These are phyloP conservation scores for Orius insidiosus DNA, from an alignment of 1,140 invertebrate genomes.

Conservation along the genomic window DNA sequence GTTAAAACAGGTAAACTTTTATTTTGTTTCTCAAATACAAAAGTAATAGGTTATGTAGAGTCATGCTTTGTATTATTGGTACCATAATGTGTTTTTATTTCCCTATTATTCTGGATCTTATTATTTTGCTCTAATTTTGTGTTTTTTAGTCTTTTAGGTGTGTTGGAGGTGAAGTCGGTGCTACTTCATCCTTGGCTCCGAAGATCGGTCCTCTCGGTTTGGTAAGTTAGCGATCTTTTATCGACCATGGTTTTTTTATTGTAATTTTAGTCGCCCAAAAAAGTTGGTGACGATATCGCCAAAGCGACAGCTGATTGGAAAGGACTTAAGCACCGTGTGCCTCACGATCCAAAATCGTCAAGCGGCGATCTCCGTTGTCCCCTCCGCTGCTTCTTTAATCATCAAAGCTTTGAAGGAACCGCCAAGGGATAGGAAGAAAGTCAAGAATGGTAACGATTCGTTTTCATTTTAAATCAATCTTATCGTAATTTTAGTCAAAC, in stretches of 20 bases:
- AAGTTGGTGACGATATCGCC: constrained; percentile 99
- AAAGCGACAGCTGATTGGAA: constrained; percentile 99
- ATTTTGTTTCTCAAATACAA: too few species aligned
- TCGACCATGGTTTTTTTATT: too few species aligned
- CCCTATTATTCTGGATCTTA: neutral
- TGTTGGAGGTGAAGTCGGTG: constrained; percentile 98
- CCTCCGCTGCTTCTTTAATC: constrained; percentile 90
- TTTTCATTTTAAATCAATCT: neutral
- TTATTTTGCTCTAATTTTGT: constrained; percentile 10
- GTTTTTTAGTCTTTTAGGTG: constrained; percentile 82
- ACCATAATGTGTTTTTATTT: too few species aligned
- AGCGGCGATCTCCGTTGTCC: constrained; percentile 92
- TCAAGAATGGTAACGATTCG: constrained; percentile 72
- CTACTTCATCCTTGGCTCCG: constrained; percentile 94
- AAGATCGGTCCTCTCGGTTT: constrained; percentile 99
- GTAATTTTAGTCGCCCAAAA: constrained; percentile 85
- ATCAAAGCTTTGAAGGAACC: constrained; percentile 98
- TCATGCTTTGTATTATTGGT: neutral
- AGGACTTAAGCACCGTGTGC: constrained; percentile 91
- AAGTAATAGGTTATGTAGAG: neutral
- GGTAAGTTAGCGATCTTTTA: constrained; percentile 47
- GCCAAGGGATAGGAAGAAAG: constrained; percentile 95
- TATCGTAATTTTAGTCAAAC: constrained; percentile 62
- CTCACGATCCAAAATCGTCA: constrained; percentile 98
- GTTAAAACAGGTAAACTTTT: constrained; percentile 22